Percentiles rank a stretch among this genome's conserved stretches.
Evolutionary conservation across 2,113 vertebrate genomes (phyloP).

Genomic region (Daphoenositta chrysoptera): DNA sequence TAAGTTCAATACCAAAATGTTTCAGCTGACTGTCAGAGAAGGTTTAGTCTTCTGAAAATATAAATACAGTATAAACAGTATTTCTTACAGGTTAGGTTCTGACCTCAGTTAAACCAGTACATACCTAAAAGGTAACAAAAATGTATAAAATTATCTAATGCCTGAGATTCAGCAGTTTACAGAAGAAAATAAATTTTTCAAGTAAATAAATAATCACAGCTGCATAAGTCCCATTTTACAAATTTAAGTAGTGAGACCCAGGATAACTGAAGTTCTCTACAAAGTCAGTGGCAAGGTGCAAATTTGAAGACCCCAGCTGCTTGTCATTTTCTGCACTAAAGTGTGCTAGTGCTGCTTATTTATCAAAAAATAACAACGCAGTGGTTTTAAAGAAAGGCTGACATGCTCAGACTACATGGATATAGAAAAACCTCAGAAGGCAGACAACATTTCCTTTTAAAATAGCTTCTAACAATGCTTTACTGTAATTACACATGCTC

Average conservation of each 20-base stretch:
- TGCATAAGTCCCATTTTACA: background rate
- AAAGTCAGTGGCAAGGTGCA: background rate
- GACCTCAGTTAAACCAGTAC: background rate
- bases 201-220: background rate
- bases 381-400: background rate
- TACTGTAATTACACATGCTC: slow-evolving; percentile 5
- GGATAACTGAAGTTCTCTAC: background rate
- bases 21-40: background rate
- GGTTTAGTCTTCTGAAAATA: background rate
- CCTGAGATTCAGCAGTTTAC: background rate
- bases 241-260: background rate
- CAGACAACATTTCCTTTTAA: background rate
- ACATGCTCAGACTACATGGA: background rate
- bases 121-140: background rate
- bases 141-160: background rate
- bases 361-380: background rate
- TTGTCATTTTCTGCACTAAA: background rate
- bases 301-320: background rate
- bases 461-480: background rate
- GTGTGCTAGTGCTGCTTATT: background rate
- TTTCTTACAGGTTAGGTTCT: background rate
- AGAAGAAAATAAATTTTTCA: background rate
- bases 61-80: background rate
- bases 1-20: background rate
- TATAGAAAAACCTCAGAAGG: background rate